These are phyloP conservation scores for Zaprionus capensis DNA, from an alignment of 1,140 invertebrate species.

Conservation along the genomic window DNA sequence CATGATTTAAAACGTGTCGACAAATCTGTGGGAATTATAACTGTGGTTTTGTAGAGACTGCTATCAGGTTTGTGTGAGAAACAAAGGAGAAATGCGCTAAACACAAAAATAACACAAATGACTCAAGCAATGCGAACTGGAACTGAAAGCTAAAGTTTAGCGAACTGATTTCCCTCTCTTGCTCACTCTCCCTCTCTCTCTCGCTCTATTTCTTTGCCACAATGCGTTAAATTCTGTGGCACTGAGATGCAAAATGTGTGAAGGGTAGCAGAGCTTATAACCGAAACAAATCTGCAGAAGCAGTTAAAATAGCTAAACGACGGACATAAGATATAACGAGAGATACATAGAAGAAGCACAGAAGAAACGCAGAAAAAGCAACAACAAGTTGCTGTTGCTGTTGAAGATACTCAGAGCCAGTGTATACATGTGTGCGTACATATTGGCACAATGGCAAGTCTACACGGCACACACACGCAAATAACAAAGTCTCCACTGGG, in stretches of 20 bases:
- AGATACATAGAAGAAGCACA: slow-evolving; percentile 33
- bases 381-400: slow-evolving; percentile 73
- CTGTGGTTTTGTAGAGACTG: slow-evolving; percentile 7
- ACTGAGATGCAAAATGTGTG: slow-evolving; percentile 65
- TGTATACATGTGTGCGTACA: slow-evolving; percentile 2
- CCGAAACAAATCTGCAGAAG: slow-evolving; percentile 30
- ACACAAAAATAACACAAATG: slow-evolving; percentile 42
- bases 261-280: slow-evolving; percentile 19
- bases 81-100: slow-evolving; percentile 34
- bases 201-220: neutral
- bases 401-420: slow-evolving; percentile 66
- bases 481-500: slow-evolving; percentile 56
- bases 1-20: neutral
- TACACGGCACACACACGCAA: slow-evolving; percentile 26
- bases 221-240: slow-evolving; percentile 52
- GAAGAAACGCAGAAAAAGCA: slow-evolving; percentile 57
- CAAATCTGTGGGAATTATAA: neutral
- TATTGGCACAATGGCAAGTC: slow-evolving; percentile 60
- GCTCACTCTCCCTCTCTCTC: neutral
- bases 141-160: slow-evolving; percentile 27
- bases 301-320: slow-evolving; percentile 30
- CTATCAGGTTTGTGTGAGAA: slow-evolving; percentile 18
- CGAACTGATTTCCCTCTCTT: slow-evolving; percentile 37
- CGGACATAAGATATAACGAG: slow-evolving; percentile 20
- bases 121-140: slow-evolving; percentile 37